Evolutionary conservation across 1,140 invertebrate genomes (phyloP).

Genomic region (Aphelinus certus): DNA sequence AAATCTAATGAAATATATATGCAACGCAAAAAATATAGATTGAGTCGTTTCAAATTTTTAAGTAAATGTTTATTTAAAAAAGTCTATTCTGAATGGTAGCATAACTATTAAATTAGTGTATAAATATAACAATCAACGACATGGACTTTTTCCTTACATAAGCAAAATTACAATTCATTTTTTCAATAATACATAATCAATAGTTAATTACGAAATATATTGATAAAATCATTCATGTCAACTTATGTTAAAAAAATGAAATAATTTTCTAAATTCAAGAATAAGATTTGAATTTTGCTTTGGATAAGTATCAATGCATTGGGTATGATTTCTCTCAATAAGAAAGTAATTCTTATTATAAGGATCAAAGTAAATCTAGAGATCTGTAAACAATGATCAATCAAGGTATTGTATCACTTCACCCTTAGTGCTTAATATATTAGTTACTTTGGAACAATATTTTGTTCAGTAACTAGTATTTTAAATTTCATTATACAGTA

Average conservation of each 20-base stretch:
- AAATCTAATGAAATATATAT: no score
- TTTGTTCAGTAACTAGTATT: conserved; percentile 39
- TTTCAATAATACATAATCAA: no score
- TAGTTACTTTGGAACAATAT: conserved; percentile 40
- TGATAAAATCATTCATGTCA: no score
- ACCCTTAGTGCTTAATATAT: conserved; percentile 22
- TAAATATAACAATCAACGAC: no score
- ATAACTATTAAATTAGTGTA: no score
- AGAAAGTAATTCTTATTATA: background rate
- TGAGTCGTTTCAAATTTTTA: background rate
- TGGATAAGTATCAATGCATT: background rate
- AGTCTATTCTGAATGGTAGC: no score
- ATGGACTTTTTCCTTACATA: no score
- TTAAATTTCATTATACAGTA: conserved; percentile 36
- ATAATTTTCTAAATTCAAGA: no score
- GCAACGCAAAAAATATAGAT: background rate
- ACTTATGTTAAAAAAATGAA: no score
- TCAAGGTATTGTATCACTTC: conserved; percentile 8
- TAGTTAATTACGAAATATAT: no score
- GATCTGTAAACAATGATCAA: conserved; percentile 2
- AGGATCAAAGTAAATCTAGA: conserved; percentile 3
- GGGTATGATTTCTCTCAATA: background rate
- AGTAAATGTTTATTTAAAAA: background rate
- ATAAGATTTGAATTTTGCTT: no score
- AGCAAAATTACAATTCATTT: no score